Percentiles rank a stretch among this genome's conserved stretches.
These are phyloP conservation scores for Helicolenus hilgendorfi DNA, from an alignment of 2,797 vertebrate species.

Conservation along the genomic window DNA sequence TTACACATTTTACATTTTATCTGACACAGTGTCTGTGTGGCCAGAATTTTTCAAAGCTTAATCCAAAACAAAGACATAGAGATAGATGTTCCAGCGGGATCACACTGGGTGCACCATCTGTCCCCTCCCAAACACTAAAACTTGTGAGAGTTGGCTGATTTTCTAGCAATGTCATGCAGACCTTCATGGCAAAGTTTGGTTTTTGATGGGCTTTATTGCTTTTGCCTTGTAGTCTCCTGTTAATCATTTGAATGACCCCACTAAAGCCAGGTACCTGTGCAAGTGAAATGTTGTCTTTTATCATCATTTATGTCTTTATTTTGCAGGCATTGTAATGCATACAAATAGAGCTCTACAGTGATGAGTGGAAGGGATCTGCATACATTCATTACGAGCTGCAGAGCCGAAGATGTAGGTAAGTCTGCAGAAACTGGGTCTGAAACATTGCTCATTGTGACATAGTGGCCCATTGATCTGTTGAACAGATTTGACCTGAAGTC, in stretches of 20 bases:
- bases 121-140: conserved; percentile 19
- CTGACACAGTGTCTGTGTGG: conserved; percentile 5
- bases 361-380: conserved; percentile 84
- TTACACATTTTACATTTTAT: background rate
- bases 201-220: conserved; percentile 14
- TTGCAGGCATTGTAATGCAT: conserved; percentile 4
- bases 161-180: conserved; percentile 54
- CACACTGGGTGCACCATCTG: conserved; percentile 29
- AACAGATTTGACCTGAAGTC: conserved; percentile 58
- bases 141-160: conserved; percentile 23
- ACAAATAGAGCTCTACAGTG: conserved; percentile 59
- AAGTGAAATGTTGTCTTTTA: background rate
- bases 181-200: conserved; percentile 42
- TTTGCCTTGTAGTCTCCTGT: background rate
- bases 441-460: conserved; percentile 36
- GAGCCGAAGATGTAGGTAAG: conserved; percentile 87
- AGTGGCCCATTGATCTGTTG: conserved; percentile 39
- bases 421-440: conserved; percentile 25
- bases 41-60: conserved; percentile 25
- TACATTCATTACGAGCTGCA: conserved; percentile 73
- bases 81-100: conserved; percentile 16
- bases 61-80: conserved; percentile 34
- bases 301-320: background rate
- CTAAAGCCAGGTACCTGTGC: conserved; percentile 5
- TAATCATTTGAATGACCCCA: conserved; percentile 50